phyloP scores from a whole-genome alignment of 92 coral and sea anemone species.

The Hydrozoanthus gracilis region DNA sequence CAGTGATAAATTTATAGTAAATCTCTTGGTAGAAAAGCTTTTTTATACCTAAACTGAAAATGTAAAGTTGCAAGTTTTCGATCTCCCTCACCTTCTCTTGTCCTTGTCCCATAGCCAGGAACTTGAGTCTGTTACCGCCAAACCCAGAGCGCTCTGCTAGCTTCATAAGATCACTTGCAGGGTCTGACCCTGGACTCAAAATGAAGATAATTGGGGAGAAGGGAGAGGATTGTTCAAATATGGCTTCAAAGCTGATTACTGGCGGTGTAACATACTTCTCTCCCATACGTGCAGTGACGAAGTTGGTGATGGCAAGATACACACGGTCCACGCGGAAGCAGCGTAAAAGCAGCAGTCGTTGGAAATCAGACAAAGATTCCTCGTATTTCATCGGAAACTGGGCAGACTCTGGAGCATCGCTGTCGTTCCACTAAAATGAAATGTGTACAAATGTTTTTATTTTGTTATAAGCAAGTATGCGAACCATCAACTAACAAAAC shows the following conservation, averaged over 20 bases:
- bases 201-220: slow-evolving; percentile 97
- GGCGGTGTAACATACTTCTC: slow-evolving; percentile 99
- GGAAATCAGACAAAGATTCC: slow-evolving; percentile 94
- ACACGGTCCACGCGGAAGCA: slow-evolving; percentile 99
- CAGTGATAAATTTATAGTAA: too few relatives aligned
- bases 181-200: slow-evolving; percentile 99
- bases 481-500: too few relatives aligned
- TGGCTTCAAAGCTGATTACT: slow-evolving; percentile 97
- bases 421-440: slow-evolving; percentile 83
- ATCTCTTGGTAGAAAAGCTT: too few relatives aligned
- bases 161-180: slow-evolving; percentile 98
- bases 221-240: slow-evolving; percentile 96
- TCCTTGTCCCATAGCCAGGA: slow-evolving; percentile 99
- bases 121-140: slow-evolving; percentile 96
- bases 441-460: too few relatives aligned
- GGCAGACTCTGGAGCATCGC: slow-evolving; percentile 94
- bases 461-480: too few relatives aligned
- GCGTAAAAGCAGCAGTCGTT: slow-evolving; percentile 88
- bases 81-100: slow-evolving; percentile 85
- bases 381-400: slow-evolving; percentile 94
- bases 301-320: slow-evolving; percentile 97
- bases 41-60: too few relatives aligned
- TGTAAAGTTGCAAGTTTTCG: too few relatives aligned
- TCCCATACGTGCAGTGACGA: slow-evolving; percentile 97
- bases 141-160: slow-evolving; percentile 99